Percentiles rank a stretch among this genome's conserved stretches.
phyloP scores from a whole-genome alignment of 2,797 vertebrate species.

The Nannoperca australis region DNA sequence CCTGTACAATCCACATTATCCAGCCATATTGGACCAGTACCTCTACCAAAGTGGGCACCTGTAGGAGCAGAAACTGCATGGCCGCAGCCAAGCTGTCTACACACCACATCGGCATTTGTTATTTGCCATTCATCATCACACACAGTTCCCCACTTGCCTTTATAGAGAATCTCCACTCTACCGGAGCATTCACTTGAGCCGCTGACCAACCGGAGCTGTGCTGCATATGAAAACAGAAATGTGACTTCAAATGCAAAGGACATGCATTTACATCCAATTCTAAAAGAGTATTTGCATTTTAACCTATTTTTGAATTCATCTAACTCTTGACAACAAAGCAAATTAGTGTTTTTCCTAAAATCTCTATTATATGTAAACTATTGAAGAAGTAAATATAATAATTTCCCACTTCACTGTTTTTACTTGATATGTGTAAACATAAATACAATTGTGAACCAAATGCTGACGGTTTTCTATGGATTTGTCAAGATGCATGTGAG shows the following conservation, averaged over 20 bases:
- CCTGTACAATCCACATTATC: constrained; percentile 77
- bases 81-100: constrained; percentile 78
- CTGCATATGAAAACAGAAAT: constrained; percentile 54
- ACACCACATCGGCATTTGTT: constrained; percentile 68
- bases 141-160: constrained; percentile 79
- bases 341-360: neutral
- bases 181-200: constrained; percentile 73
- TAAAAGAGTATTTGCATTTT: neutral
- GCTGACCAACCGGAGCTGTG: constrained; percentile 47
- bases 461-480: neutral
- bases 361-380: neutral
- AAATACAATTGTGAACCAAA: neutral
- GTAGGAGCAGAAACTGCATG: constrained; percentile 63
- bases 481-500: neutral
- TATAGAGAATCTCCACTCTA: constrained; percentile 72
- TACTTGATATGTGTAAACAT: neutral
- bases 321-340: neutral
- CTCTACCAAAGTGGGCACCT: constrained; percentile 74
- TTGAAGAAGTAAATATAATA: neutral
- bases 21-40: constrained; percentile 80
- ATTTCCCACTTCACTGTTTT: neutral
- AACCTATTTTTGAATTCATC: neutral
- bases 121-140: constrained; percentile 78
- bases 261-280: neutral
- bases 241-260: neutral